Evolutionary conservation across 2,113 vertebrate genomes (phyloP).

Genomic region (Anser cygnoides): DNA sequence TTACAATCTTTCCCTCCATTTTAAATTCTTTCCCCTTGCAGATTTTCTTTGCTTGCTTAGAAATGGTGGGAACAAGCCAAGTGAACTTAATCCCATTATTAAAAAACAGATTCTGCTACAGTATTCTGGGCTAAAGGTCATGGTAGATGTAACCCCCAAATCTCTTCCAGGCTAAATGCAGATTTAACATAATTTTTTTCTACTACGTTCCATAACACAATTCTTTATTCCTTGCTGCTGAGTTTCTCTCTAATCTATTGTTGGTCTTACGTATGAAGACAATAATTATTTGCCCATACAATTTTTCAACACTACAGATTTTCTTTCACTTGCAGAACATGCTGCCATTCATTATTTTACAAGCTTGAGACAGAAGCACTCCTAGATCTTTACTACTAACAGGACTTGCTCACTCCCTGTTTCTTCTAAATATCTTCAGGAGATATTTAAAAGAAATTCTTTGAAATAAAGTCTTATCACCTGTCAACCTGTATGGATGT

Average conservation of each 20-base stretch:
- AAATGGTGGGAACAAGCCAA: neutral
- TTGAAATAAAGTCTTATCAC: neutral
- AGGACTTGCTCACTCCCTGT: neutral
- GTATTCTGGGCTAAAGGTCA: neutral
- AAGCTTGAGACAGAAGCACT: neutral
- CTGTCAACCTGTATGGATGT: neutral
- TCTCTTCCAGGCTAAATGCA: neutral
- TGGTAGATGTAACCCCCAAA: neutral
- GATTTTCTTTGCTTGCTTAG: conserved; percentile 11
- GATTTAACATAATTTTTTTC: neutral
- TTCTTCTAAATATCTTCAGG: neutral
- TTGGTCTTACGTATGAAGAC: neutral
- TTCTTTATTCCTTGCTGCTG: neutral
- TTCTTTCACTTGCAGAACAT: neutral
- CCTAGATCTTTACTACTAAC: neutral
- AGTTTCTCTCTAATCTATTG: conserved; percentile 28
- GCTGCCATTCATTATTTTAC: neutral
- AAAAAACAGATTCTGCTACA: neutral
- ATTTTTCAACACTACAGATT: neutral
- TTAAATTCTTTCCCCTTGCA: neutral
- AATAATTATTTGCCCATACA: conserved; percentile 8
- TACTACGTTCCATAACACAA: neutral
- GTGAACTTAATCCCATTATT: neutral
- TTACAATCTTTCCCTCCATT: neutral
- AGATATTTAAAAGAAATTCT: neutral